Conservation (phyloP, 1,140 invertebrate species). For the Acromyrmex echinatior region DNA sequence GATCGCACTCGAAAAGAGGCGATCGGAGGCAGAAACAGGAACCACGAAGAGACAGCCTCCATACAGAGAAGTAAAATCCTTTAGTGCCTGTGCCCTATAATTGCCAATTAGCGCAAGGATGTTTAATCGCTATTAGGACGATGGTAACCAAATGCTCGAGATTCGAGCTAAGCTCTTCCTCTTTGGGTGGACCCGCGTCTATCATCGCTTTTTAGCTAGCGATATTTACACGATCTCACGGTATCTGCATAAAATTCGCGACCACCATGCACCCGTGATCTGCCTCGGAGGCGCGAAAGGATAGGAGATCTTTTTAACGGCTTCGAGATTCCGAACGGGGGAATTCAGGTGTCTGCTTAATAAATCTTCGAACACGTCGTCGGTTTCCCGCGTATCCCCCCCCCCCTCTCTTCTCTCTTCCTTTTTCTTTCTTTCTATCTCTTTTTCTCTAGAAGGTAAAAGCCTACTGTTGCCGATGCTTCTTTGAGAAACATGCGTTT, state of each 20-base stretch:
- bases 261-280: slow-evolving; percentile 64
- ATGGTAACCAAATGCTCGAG: slow-evolving; percentile 71
- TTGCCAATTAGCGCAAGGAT: slow-evolving; percentile 86
- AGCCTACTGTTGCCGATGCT: slow-evolving; percentile 17
- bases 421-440: not conserved
- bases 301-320: slow-evolving; percentile 75
- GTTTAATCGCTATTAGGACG: slow-evolving; percentile 86
- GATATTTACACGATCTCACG: slow-evolving; percentile 74
- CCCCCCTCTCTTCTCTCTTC: not conserved
- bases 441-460: not conserved
- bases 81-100: slow-evolving; percentile 81
- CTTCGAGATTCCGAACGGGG: slow-evolving; percentile 68
- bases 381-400: slow-evolving; percentile 59
- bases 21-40: not conserved
- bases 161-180: slow-evolving; percentile 13
- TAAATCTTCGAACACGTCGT: slow-evolving; percentile 75
- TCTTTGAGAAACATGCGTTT: slow-evolving; percentile 60
- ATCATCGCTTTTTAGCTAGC: slow-evolving; percentile 49
- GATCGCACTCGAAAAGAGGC: not conserved
- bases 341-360: slow-evolving; percentile 77
- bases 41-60: slow-evolving; percentile 8
- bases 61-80: slow-evolving; percentile 70
- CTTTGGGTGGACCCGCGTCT: slow-evolving; percentile 42
- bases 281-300: slow-evolving; percentile 52
- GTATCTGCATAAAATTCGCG: slow-evolving; percentile 80